Evolutionary conservation across 2,888 invertebrate genomes (phyloP).

Genomic region (Tolmerus cingulatus): DNA sequence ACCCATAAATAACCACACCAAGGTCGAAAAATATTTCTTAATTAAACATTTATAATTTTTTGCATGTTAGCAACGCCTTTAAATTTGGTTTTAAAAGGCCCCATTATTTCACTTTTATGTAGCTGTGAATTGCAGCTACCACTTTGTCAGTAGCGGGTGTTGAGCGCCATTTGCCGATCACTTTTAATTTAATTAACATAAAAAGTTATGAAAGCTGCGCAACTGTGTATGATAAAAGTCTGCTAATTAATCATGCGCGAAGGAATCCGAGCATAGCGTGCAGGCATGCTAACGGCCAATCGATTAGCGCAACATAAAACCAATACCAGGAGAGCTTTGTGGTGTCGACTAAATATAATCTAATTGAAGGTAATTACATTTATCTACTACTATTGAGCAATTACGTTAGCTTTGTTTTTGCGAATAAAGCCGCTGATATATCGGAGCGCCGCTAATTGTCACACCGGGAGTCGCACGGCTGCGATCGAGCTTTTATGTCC

Average conservation of each 20-base stretch:
- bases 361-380: slow-evolving; percentile 33
- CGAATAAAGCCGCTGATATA: neutral
- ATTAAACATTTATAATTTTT: neutral
- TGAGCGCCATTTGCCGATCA: neutral
- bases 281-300: slow-evolving; percentile 11
- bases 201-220: slow-evolving; percentile 6
- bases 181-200: slow-evolving; percentile 9
- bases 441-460: neutral
- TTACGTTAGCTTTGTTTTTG: neutral
- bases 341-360: slow-evolving; percentile 21
- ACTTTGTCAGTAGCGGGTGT: neutral
- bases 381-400: slow-evolving; percentile 26
- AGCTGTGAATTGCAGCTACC: neutral
- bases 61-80: neutral
- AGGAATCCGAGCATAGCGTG: slow-evolving; percentile 26
- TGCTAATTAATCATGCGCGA: slow-evolving; percentile 29
- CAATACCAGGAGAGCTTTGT: neutral
- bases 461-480: neutral
- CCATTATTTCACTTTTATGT: neutral
- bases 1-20: neutral
- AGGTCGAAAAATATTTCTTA: neutral
- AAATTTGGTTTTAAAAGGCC: neutral
- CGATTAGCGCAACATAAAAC: slow-evolving; percentile 14
- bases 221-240: neutral
- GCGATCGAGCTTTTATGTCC: neutral